Evolutionary conservation across 1,140 invertebrate species (phyloP).

Genomic region (Copidosoma floridanum): DNA sequence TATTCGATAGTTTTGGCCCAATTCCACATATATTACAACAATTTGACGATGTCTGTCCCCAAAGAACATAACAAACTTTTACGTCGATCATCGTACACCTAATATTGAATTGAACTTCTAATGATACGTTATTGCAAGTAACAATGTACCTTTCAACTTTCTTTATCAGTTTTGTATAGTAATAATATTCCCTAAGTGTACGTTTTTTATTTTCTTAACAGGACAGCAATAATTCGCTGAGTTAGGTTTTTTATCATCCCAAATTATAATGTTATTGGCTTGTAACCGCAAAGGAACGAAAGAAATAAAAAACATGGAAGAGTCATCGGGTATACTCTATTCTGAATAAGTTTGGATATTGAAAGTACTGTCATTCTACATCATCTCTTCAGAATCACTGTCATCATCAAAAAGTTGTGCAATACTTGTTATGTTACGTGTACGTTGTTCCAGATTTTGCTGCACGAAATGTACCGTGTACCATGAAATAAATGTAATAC

Average conservation of each 20-base stretch:
- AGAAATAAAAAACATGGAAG: no score
- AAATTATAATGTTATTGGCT: constrained; percentile 27
- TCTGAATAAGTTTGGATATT: no score
- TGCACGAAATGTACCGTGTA: no score
- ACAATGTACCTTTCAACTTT: constrained; percentile 2
- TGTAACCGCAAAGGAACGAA: constrained; percentile 33
- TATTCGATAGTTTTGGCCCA: constrained; percentile 42
- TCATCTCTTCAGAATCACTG: no score
- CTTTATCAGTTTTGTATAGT: constrained; percentile 2
- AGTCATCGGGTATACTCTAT: no score
- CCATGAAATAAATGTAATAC: no score
- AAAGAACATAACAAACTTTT: constrained; percentile 50
- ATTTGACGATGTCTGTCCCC: constrained; percentile 38
- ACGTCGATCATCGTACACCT: constrained; percentile 49
- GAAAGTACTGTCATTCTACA: no score
- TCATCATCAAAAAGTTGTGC: no score
- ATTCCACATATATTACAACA: constrained; percentile 45
- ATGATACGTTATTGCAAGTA: neutral
- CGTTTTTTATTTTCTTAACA: constrained; percentile 24
- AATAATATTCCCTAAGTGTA: no score
- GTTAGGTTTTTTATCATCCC: constrained; percentile 41
- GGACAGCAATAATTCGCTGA: constrained; percentile 40
- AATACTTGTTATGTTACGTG: no score
- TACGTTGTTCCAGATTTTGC: no score
- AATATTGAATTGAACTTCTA: constrained; percentile 29